Evolutionary conservation across 2,888 invertebrate genomes (phyloP), one percentile per base, ranked within the genome.

Genomic region (Archips xylosteana): DNA sequence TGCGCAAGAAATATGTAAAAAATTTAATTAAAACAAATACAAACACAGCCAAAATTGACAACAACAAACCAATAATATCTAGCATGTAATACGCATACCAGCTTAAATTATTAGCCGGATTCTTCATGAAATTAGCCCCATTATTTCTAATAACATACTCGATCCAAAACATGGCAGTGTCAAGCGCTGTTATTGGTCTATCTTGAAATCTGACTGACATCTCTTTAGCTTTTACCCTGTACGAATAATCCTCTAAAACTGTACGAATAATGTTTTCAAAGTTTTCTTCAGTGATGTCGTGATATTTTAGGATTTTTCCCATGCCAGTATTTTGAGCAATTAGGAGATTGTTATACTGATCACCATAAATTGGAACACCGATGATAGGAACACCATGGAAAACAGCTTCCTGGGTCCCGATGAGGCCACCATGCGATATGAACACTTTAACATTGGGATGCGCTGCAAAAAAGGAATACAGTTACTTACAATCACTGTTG

Each of bases 341-440:
- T 23, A 90, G 83, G 76, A 95, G 85, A 77, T 95, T 95, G 82
- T 93, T 89, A 76, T 90, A 92, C 81, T 95, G 95, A 81, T 95
- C 95, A 1, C 85, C 90, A 76, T 92, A 94, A 75, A 95, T 88
- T 13, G 95, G 95, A 63, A 95, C 81, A 0, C 95, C 95, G 9
- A 95, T 77, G 6, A 95, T 86, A 2, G 96, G 96, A 0, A 96
- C 94, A 13, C 95, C 96, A 79, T 96, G 89, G 82, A 91, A 96
- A 60, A 94, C 91, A 0, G 96, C 94, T 84, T 96, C 96, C 78
- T 95, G 95, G 1, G 96, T 91, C 57, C 96, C 95, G 75, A 96
- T 95, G 74, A 96, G 90, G 3, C 96, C 96, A 6, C 96, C 96
- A 80, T 96, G 96, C 0, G 96, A 95, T 78, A 97, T 95, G 79